A percentile compares a stretch with the other conserved stretches of the same genome.
phyloP scores from a whole-genome alignment of 2,888 invertebrate genomes.

The Pollenia griseotomentosa region DNA sequence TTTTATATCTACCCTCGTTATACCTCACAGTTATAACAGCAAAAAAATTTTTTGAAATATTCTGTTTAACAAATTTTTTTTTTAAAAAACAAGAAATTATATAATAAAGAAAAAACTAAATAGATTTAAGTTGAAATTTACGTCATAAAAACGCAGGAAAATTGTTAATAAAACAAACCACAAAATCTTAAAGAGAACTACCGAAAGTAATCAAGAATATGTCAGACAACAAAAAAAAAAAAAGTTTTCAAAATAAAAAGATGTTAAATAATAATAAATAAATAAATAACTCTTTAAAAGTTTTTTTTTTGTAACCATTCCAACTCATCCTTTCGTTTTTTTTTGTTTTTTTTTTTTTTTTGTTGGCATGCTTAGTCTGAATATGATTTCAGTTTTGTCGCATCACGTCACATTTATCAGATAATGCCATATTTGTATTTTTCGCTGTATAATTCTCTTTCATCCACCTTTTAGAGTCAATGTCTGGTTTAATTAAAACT shows the following conservation, averaged over 20 bases:
- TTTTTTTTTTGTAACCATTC: no score
- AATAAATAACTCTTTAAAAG: no score
- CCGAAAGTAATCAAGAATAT: constrained; percentile 57
- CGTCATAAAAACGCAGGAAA: constrained; percentile 29
- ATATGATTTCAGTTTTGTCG: no score
- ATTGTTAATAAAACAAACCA: constrained; percentile 1
- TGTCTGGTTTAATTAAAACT: no score
- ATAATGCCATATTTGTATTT: no score
- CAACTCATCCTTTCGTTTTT: no score
- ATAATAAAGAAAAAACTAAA: constrained; percentile 16
- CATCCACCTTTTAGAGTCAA: no score
- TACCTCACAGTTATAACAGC: constrained; percentile 54
- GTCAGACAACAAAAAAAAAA: neutral
- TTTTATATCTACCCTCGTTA: neutral
- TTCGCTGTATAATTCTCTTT: no score
- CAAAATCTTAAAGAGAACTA: constrained; percentile 42
- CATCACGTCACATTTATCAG: no score
- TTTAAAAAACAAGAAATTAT: constrained; percentile 29
- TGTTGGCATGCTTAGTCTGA: no score
- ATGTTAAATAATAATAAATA: no score
- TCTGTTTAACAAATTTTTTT: neutral
- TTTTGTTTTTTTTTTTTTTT: no score
- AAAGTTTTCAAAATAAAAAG: neutral
- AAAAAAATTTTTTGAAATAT: neutral
- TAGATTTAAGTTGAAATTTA: constrained; percentile 36